These are phyloP conservation scores for Shinisaurus crocodilurus DNA, from an alignment of 2,113 vertebrate genomes.

Conservation along the genomic window DNA sequence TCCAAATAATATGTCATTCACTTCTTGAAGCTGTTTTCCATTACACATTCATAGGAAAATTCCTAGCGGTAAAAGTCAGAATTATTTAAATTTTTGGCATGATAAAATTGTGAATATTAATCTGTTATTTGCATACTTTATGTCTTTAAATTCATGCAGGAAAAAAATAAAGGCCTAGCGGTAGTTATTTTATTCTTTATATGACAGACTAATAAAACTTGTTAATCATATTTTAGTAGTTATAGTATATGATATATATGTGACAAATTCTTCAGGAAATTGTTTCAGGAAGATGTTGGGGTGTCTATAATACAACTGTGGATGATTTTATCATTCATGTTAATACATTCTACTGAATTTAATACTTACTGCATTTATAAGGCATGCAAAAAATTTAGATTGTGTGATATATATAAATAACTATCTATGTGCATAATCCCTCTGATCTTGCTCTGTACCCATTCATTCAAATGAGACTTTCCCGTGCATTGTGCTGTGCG, in stretches of 20 bases:
- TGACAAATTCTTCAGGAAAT: background rate
- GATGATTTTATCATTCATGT: background rate
- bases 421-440: background rate
- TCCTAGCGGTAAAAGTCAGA: constrained; percentile 56
- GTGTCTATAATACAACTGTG: background rate
- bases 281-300: constrained; percentile 21
- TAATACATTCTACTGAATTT: background rate
- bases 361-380: background rate
- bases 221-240: background rate
- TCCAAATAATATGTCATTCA: constrained; percentile 51
- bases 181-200: background rate
- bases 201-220: background rate
- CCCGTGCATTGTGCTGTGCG: background rate
- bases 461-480: background rate
- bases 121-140: constrained; percentile 43
- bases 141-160: constrained; percentile 48
- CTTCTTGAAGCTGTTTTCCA: constrained; percentile 49
- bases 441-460: background rate
- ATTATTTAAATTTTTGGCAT: constrained; percentile 55
- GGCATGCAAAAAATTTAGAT: background rate
- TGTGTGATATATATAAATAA: background rate
- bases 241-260: background rate
- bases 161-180: background rate
- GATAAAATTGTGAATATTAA: constrained; percentile 59
- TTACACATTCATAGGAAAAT: constrained; percentile 65